Evolutionary conservation across 2,797 vertebrate species (phyloP), one percentile per base, ranked within the genome.

Genomic region (Hephaestus fuliginosus): DNA sequence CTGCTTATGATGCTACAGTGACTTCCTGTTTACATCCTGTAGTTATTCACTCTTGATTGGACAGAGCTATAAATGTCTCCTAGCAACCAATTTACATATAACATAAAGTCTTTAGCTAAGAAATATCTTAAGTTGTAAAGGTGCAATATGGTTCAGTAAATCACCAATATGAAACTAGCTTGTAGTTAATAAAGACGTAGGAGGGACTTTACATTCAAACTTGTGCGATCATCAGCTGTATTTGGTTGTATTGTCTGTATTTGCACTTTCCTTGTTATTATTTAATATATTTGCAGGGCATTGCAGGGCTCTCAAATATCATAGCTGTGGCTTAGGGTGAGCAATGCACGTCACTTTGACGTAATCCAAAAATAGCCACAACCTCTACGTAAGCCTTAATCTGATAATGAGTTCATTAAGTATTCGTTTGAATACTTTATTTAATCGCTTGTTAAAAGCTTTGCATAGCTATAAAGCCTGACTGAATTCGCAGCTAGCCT

Each of bases 391-490:
- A 58, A 82, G n/a, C 69, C 33, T 30, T 56, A 7, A 84, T 71
- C 70, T 80, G 70, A 81, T 81, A 83, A 86, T 68, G 56, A 64
- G 52, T 11, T 65, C 57, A 79, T 86, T 82, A 76, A 25, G 25
- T 25, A 25, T 25, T 43, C 53, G 58, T 65, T 70, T 71, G 70
- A 71, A 55, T 74, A 68, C 53, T 70, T 76, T 65, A 57, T 81
- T 81, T 83, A 88, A 71, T 86, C 80, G 77, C 80, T 57, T 82
- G 79, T 58, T 80, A 82, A 78, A 74, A 22, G 41, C 51, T 69
- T 68, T 46, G 20, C 58, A 60, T 7, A 56, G 60, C 70, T 57
- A 4, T 61, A 46, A 63, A 67, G 36, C 53, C 62, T n/a, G 78
- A 39, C 73, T 80, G 72, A 68, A 58, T 84, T 79, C 60, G 70